A percentile compares a stretch with the other conserved stretches of the same genome.
Conservation (phyloP, 2,888 invertebrate species). For the Ectobius pallidus region DNA sequence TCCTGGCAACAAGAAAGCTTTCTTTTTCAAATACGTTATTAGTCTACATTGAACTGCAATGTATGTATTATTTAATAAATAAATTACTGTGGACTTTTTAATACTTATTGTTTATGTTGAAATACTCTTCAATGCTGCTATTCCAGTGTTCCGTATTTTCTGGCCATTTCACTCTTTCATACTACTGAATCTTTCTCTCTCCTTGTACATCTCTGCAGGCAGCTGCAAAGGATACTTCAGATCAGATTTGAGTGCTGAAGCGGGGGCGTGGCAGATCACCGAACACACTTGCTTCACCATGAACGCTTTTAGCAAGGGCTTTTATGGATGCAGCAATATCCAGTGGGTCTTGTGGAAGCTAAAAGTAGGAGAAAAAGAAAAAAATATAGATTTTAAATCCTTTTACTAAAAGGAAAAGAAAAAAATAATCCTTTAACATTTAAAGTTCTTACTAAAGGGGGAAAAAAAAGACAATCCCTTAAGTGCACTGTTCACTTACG, state of each 20-base stretch:
- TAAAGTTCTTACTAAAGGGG: too few species aligned
- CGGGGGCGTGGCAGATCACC: conserved; percentile 86
- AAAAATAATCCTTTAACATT: too few species aligned
- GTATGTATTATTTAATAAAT: too few species aligned
- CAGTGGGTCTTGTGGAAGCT: conserved; percentile 62
- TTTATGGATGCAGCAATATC: conserved; percentile 92
- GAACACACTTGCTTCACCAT: conserved; percentile 80
- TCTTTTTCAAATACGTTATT: too few species aligned
- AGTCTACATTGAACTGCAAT: too few species aligned
- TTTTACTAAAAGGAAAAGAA: too few species aligned
- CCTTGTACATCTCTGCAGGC: not conserved
- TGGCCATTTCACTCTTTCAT: not conserved
- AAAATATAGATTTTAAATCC: too few species aligned
- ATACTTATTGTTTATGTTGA: too few species aligned
- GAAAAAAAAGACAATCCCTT: too few species aligned
- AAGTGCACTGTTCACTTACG: too few species aligned
- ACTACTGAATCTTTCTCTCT: not conserved
- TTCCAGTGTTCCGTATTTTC: conserved; percentile 3
- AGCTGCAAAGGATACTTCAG: not conserved
- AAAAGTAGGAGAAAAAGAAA: too few species aligned
- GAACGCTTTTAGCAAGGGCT: conserved; percentile 89
- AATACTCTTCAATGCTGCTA: not conserved
- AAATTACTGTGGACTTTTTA: too few species aligned
- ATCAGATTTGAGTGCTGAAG: conserved; percentile 83
- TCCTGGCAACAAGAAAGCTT: not conserved